Conservation (phyloP, 2,888 invertebrate species). For the Xestia ashworthii region DNA sequence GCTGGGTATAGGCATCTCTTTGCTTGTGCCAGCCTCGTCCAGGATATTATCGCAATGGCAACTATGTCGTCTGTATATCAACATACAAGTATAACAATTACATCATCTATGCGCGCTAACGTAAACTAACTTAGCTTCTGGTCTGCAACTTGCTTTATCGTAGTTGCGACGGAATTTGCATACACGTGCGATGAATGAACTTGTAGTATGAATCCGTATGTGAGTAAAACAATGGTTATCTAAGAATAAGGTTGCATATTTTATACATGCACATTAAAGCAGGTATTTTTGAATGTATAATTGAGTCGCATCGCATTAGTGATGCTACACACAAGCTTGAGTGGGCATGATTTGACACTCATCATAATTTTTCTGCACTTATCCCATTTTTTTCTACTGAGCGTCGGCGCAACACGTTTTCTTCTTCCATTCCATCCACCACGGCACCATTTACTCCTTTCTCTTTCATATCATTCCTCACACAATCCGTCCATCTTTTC, state of each 20-base stretch:
- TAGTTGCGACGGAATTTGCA: conserved; percentile 18
- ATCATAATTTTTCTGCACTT: no score
- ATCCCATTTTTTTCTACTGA: no score
- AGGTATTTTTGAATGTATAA: not conserved
- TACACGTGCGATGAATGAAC: conserved; percentile 32
- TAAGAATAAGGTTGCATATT: conserved; percentile 1
- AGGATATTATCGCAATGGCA: no score
- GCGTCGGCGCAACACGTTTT: no score
- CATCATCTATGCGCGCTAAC: not conserved
- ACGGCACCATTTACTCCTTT: no score
- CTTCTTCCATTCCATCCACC: no score
- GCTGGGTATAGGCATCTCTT: no score
- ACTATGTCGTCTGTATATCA: no score
- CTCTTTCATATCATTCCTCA: no score
- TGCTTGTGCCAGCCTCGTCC: no score
- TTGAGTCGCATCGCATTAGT: not conserved
- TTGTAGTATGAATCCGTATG: not conserved
- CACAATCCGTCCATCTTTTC: no score
- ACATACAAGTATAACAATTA: not conserved
- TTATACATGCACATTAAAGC: not conserved
- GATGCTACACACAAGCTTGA: not conserved
- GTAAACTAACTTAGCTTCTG: not conserved
- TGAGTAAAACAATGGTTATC: not conserved
- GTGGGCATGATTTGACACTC: no score
- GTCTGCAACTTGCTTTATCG: not conserved